A percentile compares a stretch with the other conserved stretches of the same genome.
These are phyloP conservation scores for Apotomis turbidana DNA, from an alignment of 2,888 invertebrate genomes.

Conservation along the genomic window DNA sequence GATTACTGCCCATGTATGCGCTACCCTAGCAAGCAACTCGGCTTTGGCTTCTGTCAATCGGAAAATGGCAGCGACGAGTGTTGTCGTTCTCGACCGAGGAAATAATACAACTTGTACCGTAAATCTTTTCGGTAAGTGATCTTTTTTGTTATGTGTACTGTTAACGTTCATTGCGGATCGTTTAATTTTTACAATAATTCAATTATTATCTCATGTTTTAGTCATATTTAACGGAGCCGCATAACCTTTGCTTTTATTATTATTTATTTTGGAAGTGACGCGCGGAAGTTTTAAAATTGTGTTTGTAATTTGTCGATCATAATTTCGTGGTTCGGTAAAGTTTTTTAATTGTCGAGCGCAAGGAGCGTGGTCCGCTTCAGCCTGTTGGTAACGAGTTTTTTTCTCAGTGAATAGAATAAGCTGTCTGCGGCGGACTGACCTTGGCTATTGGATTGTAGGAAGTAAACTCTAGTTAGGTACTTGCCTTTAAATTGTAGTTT, in stretches of 20 bases:
- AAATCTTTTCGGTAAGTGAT: constrained; percentile 95
- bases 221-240: constrained; percentile 50
- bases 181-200: constrained; percentile 29
- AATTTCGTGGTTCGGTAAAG: constrained; percentile 28
- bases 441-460: constrained; percentile 84
- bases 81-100: constrained; percentile 97
- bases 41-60: constrained; percentile 73
- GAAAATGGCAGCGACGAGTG: constrained; percentile 94
- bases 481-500: constrained; percentile 82
- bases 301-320: constrained; percentile 44
- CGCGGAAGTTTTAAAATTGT: constrained; percentile 75
- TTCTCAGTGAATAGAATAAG: constrained; percentile 76
- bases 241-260: constrained; percentile 70
- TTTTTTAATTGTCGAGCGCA: constrained; percentile 36
- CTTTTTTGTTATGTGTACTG: constrained; percentile 44
- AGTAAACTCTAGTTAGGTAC: constrained; percentile 78
- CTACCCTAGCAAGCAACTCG: constrained; percentile 46
- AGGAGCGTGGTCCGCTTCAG: constrained; percentile 54
- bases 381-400: constrained; percentile 73
- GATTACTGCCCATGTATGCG: constrained; percentile 5
- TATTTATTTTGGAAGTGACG: constrained; percentile 63
- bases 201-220: constrained; percentile 25
- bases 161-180: constrained; percentile 33
- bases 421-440: constrained; percentile 78
- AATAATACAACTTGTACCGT: constrained; percentile 98